Base-by-base conservation (phyloP, 2,797 vertebrate genomes). In the Pachyuromys duprasi region DNA sequence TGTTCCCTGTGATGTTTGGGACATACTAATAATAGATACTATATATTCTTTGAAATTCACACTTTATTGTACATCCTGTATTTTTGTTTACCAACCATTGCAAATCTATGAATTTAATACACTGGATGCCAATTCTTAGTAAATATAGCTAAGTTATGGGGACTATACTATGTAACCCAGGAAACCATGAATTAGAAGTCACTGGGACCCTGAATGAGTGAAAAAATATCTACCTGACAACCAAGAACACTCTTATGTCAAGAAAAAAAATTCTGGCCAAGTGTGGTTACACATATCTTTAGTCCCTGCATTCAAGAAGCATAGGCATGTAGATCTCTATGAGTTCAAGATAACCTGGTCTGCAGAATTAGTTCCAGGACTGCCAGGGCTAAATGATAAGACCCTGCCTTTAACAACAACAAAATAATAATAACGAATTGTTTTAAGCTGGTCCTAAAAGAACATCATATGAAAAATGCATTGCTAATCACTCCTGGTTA, bases 21-120 rank as follows among this genome's bases (percentile, higher is more conserved):
- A 62, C 26, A 78, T 78, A 65, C 31, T 81, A 24, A 81, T 62
- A 72, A 36, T 65, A 63, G 91, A 87, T 80, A 65, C 49, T 60
- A 42, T 42, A 22, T 74, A 22, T 55, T 82, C 67, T 31, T 82
- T 95, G 45, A 86, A 93, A 89, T 93, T 89, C 62, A 89, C 39
- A 78, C 57, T 63, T 91, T 93, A 67, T n/a, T 89, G 60, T 60
- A 15, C 60, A 76, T 93, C 63, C 75, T 36, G 3, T 90, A 55
- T 96, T 94, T 93, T 90, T 80, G 53, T 91, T 92, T 93, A 74
- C 45, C 86, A n/a, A 94, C 76, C 86, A 75, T 22, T 20, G 39
- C 63, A 95, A 79, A 87, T 62, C 70, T 87, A 20, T 93, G 45
- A 91, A 31, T 26, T 78, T 74, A 91, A 93, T 55, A 65, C 57